phyloP scores from a whole-genome alignment of 2,113 vertebrate species.

The Leucopsar rothschildi region DNA sequence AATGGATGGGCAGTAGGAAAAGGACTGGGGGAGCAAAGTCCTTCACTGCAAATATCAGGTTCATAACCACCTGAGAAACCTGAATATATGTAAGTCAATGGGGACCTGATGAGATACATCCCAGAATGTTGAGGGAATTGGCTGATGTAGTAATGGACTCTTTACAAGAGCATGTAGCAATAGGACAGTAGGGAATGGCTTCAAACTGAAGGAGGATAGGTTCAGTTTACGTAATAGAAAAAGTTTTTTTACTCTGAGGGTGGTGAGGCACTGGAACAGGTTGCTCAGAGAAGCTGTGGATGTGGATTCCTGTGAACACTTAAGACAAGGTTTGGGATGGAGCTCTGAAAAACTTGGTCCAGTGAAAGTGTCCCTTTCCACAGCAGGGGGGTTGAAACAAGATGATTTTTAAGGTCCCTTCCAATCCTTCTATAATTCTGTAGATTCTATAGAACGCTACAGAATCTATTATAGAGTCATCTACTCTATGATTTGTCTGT shows the following conservation, averaged over 20 bases:
- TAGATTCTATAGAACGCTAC: not conserved
- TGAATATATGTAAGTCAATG: fast-evolving
- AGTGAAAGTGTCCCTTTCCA: not conserved
- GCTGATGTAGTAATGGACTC: not conserved
- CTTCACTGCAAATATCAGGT: not conserved
- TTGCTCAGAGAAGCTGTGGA: not conserved
- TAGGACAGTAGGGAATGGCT: not conserved
- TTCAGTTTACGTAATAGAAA: not conserved
- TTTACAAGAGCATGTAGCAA: not conserved
- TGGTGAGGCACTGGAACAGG: not conserved
- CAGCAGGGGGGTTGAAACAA: not conserved
- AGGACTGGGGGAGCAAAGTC: not conserved
- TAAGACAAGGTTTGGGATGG: not conserved
- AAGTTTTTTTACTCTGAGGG: not conserved
- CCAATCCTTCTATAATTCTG: not conserved
- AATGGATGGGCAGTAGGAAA: not conserved
- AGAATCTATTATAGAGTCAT: not conserved
- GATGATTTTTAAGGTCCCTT: not conserved
- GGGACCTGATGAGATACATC: not conserved
- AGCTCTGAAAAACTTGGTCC: not conserved
- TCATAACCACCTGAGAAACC: not conserved
- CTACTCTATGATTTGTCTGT: not conserved
- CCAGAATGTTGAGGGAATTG: not conserved
- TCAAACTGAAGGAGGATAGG: not conserved
- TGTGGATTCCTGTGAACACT: not conserved